Evolutionary conservation across 1,140 invertebrate species (phyloP), one percentile per base, ranked within the genome.

Genomic region (Drosophila yakuba): DNA sequence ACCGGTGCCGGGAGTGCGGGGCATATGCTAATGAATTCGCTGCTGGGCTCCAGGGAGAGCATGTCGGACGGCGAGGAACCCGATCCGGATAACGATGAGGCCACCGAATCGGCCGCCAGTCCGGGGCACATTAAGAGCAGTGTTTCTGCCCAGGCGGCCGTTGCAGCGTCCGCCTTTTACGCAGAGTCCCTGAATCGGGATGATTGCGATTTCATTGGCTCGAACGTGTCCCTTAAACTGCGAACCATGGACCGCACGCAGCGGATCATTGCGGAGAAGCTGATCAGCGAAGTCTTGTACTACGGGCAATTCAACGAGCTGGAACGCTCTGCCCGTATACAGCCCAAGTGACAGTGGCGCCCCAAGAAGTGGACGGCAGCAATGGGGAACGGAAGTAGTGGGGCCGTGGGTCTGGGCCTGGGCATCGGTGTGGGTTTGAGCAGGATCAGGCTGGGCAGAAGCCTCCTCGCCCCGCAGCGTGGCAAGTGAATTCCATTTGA

Each of bases 271-370:
- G 93, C 93, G 25, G 91, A 93, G 74, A 93, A 92, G 60, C 79
- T 93, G 3, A 93, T 93, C 44, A 88, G 91, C 32, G 92, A 93
- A 69, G 88, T 93, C 43, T 81, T 93, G 52, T 93, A 91, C 77
- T 91, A 93, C 66, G 93, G 93, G 1, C 92, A 92, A 28, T 92
- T 93, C 52, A 91, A 91, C 38, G 91, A 92, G 50, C 72, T 92
- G 59, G 91, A 92, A 32, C 75, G 91, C 2, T 84, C 78, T 2
- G 91, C 91, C 6, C 72, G 82, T 23, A 92, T 92, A 2, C 91
- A 88, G 78, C 91, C 91, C 67, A 92, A 92, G 88, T 92, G 91
- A 92, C 88, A 84, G 58, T 89, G 80, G 77, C 74, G 78, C 41
- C 56, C 76, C 12, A 61, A 57, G 20, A 75, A 88, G 71, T 79